These are phyloP conservation scores for Zaprionus lachaisei DNA, from an alignment of 1,140 invertebrate genomes.

Conservation along the genomic window DNA sequence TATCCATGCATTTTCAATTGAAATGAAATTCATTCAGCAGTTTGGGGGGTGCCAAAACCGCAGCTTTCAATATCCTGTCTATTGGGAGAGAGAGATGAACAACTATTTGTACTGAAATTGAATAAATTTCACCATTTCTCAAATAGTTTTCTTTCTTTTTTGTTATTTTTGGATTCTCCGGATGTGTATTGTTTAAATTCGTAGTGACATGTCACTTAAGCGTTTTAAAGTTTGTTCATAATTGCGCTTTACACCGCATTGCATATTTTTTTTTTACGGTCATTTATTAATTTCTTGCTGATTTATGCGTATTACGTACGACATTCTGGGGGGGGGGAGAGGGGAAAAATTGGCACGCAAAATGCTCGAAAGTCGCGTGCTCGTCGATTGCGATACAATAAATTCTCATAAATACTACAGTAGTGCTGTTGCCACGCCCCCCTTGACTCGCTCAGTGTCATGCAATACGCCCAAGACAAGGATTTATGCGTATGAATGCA, in stretches of 20 bases:
- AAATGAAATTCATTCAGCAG: conserved; percentile 63
- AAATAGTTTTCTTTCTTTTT: conserved; percentile 50
- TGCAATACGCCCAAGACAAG: conserved; percentile 64
- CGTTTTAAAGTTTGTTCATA: conserved; percentile 72
- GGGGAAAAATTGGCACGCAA: conserved; percentile 21
- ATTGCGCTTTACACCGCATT: conserved; percentile 49
- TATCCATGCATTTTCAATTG: conserved; percentile 74
- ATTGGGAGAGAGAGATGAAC: conserved; percentile 28
- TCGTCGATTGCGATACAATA: conserved; percentile 77
- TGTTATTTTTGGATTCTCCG: conserved; percentile 24
- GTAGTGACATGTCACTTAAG: conserved; percentile 69
- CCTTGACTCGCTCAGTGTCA: background rate
- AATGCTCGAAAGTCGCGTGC: conserved; percentile 59
- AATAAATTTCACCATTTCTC: conserved; percentile 53
- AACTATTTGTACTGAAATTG: conserved; percentile 51
- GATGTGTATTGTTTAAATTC: conserved; percentile 58
- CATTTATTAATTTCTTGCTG: conserved; percentile 78
- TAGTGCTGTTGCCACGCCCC: conserved; percentile 41
- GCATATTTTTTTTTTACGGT: conserved; percentile 43
- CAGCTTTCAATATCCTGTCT: conserved; percentile 77
- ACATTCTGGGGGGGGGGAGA: background rate
- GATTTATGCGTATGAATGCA: conserved; percentile 62
- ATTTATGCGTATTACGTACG: conserved; percentile 55
- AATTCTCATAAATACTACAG: conserved; percentile 75
- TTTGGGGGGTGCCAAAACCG: conserved; percentile 60